Conservation (phyloP, 2,888 invertebrate genomes). For the Apoda limacodes region DNA sequence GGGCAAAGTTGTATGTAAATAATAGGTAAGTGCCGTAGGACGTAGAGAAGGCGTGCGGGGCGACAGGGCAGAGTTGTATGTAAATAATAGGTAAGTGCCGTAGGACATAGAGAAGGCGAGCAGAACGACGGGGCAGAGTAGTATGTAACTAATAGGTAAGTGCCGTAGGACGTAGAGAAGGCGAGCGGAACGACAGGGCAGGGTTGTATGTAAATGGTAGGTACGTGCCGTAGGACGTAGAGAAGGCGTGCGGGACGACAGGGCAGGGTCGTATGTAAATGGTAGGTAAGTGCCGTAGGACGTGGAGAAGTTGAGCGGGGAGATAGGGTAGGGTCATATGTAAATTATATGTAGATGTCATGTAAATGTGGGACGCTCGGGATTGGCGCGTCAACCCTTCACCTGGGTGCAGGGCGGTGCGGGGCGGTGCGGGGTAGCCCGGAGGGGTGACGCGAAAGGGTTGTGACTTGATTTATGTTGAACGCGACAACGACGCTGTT, state of each 20-base stretch:
- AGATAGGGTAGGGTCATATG: slow-evolving; percentile 25
- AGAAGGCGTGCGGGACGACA: slow-evolving; percentile 11
- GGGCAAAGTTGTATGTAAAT: too few relatives aligned
- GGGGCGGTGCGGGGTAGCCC: slow-evolving; percentile 12
- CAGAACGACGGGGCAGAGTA: too few relatives aligned
- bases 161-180: too few relatives aligned
- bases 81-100: too few relatives aligned
- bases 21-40: too few relatives aligned
- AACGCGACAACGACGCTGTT: slow-evolving; percentile 28
- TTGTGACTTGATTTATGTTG: slow-evolving; percentile 37
- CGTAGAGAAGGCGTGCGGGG: too few relatives aligned
- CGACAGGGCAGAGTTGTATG: too few relatives aligned
- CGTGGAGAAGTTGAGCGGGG: slow-evolving; percentile 4
- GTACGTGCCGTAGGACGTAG: not conserved
- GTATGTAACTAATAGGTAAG: too few relatives aligned
- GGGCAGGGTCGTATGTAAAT: slow-evolving; percentile 29
- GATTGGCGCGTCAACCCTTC: slow-evolving; percentile 27
- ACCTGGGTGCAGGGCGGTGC: slow-evolving; percentile 7
- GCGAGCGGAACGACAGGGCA: too few relatives aligned
- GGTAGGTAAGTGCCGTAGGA: not conserved
- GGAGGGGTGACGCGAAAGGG: slow-evolving; percentile 13
- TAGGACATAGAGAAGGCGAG: too few relatives aligned
- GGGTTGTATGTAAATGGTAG: too few relatives aligned
- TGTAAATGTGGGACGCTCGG: slow-evolving; percentile 24
- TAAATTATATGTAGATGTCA: slow-evolving; percentile 46